These are phyloP conservation scores for Drosophila antonietae DNA, from an alignment of 2,888 invertebrate species.

Conservation along the genomic window DNA sequence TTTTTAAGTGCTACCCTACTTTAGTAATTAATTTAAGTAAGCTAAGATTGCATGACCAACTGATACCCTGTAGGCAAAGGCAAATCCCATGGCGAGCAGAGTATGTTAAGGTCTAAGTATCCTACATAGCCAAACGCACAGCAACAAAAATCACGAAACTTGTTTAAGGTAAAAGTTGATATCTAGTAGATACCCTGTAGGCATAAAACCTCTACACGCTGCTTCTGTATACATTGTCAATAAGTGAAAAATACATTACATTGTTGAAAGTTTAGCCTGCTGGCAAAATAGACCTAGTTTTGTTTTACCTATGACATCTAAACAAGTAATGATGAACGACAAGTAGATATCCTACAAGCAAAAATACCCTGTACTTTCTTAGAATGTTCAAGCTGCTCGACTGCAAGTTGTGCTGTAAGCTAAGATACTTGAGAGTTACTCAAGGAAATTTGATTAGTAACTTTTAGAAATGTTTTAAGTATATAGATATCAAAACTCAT, in stretches of 20 bases:
- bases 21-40: not conserved
- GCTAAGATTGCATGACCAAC: too few relatives aligned
- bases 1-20: not conserved
- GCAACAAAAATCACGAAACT: not conserved
- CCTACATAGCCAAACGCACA: not conserved
- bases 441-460: not conserved
- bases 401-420: not conserved
- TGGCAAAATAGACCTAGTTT: not conserved
- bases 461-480: too few relatives aligned
- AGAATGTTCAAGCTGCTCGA: too few relatives aligned
- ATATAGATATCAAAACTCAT: not conserved
- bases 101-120: not conserved
- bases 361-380: not conserved
- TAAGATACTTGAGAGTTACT: not conserved
- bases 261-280: not conserved
- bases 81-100: not conserved
- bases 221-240: not conserved
- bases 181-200: not conserved
- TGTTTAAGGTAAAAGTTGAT: not conserved
- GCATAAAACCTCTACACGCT: not conserved
- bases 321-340: not conserved
- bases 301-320: not conserved
- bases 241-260: not conserved
- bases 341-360: not conserved
- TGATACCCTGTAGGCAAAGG: not conserved